These are phyloP conservation scores for Telmatochromis sp. DNA, from an alignment of 2,113 vertebrate species.

Conservation along the genomic window DNA sequence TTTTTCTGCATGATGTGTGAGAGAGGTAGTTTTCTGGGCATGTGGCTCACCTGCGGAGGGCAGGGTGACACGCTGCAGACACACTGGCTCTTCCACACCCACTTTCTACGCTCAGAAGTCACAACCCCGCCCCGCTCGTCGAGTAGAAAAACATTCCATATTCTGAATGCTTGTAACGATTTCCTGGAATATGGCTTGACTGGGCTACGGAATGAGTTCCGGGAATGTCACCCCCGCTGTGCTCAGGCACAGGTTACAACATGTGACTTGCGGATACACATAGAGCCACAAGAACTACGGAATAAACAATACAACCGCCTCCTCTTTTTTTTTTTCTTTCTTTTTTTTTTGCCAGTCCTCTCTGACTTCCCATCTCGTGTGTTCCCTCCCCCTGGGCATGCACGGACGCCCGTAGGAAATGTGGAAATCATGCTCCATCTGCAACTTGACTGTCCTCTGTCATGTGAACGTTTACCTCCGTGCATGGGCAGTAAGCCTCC, in stretches of 20 bases:
- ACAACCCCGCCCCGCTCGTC: neutral
- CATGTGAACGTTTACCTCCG: constrained; percentile 27
- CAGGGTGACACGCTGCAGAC: neutral
- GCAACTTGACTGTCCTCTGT: neutral
- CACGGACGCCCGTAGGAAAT: neutral
- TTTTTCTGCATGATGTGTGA: neutral
- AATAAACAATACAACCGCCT: constrained; percentile 17
- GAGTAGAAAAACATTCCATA: neutral
- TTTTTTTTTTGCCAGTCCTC: neutral
- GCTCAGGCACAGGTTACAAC: constrained; percentile 44
- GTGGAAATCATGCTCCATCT: neutral
- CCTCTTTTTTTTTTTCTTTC: neutral
- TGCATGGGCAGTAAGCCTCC: neutral
- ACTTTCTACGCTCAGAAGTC: neutral
- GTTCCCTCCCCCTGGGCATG: neutral
- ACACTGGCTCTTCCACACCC: neutral
- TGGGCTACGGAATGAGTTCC: neutral
- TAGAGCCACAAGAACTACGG: neutral
- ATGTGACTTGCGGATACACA: constrained; percentile 49
- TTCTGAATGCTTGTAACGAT: neutral
- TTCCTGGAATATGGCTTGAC: constrained; percentile 41
- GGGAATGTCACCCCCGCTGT: neutral
- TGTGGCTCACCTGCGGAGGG: constrained; percentile 7
- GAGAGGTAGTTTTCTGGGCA: neutral
- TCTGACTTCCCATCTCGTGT: constrained; percentile 4